These are phyloP conservation scores for Artemia sp. DNA, from an alignment of 2,888 invertebrate genomes.

Conservation along the genomic window DNA sequence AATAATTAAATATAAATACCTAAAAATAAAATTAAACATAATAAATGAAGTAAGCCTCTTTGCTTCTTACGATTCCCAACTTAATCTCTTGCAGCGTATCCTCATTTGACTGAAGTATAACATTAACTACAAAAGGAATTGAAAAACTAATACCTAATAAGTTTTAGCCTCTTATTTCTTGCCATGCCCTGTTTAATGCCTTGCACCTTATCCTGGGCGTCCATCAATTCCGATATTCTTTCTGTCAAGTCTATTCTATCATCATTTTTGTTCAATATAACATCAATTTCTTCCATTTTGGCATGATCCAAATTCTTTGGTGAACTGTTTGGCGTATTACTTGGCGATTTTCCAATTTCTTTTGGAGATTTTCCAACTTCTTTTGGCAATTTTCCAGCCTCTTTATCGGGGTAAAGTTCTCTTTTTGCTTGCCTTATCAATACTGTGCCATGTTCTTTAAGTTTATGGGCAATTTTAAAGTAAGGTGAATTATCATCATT, in stretches of 20 bases:
- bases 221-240: constrained; percentile 40
- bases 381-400: background rate
- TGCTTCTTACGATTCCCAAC: too few species aligned
- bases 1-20: too few species aligned
- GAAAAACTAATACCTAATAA: constrained; percentile 28
- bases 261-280: constrained; percentile 40
- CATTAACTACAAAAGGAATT: background rate
- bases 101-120: too few species aligned
- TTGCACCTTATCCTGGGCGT: constrained; percentile 44
- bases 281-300: background rate
- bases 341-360: background rate
- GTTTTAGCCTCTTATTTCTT: constrained; percentile 41
- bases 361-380: background rate
- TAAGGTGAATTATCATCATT: constrained; percentile 89
- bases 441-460: constrained; percentile 50
- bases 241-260: constrained; percentile 41
- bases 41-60: too few species aligned
- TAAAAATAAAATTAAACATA: too few species aligned
- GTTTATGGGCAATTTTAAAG: constrained; percentile 69
- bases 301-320: constrained; percentile 11
- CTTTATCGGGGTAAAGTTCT: background rate
- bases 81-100: too few species aligned
- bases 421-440: background rate
- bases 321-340: background rate
- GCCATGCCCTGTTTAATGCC: constrained; percentile 42